A percentile compares a stretch with the other conserved stretches of the same genome.
Evolutionary conservation across 2,888 invertebrate genomes (phyloP).

Genomic region (Coleophora flavipennella): DNA sequence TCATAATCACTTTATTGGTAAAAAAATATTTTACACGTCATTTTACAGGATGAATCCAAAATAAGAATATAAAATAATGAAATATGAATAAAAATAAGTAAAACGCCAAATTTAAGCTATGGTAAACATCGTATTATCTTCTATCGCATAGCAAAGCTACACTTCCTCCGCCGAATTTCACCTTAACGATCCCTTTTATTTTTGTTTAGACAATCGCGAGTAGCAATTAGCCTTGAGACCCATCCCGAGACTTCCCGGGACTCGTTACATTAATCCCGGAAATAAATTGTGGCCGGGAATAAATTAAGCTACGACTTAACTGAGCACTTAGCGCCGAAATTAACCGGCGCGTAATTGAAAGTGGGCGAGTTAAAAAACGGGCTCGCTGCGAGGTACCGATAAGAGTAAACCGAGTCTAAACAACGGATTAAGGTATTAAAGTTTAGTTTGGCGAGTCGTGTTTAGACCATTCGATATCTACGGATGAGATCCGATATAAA

Average conservation of each 20-base stretch:
- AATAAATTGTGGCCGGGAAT: constrained; percentile 59
- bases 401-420: constrained; percentile 55
- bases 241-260: constrained; percentile 27
- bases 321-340: constrained; percentile 59
- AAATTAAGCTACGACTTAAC: constrained; percentile 60
- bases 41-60: too few species aligned
- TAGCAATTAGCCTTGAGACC: constrained; percentile 39
- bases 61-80: too few species aligned
- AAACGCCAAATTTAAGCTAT: too few species aligned
- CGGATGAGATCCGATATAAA: too few species aligned
- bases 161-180: constrained; percentile 5
- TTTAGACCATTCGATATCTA: constrained; percentile 9
- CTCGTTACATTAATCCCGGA: constrained; percentile 59
- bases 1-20: too few species aligned
- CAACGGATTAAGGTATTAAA: constrained; percentile 53
- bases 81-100: too few species aligned
- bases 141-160: too few species aligned
- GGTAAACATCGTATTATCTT: too few species aligned
- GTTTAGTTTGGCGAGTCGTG: constrained; percentile 25
- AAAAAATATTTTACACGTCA: too few species aligned
- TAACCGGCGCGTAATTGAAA: constrained; percentile 66
- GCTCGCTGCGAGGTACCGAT: constrained; percentile 37
- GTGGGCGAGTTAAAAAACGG: constrained; percentile 47
- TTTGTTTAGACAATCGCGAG: constrained; percentile 57
- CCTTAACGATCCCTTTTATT: constrained; percentile 26